Conservation (phyloP, 2,888 invertebrate species). For the Trachelus stipa region DNA sequence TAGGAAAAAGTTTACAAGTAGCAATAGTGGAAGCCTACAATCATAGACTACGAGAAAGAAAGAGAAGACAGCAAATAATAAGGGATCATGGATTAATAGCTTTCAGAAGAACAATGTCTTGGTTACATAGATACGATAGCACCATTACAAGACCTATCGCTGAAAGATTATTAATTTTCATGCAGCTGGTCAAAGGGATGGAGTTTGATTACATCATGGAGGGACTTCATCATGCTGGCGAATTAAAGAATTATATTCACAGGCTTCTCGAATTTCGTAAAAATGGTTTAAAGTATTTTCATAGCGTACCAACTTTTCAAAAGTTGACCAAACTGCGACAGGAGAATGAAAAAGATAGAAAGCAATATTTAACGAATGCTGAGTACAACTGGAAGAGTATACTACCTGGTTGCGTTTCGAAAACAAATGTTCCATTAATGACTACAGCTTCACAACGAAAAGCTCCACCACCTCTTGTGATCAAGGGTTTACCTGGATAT, state of each 20-base stretch:
- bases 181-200: slow-evolving; percentile 79
- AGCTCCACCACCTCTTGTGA: slow-evolving; percentile 71
- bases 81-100: slow-evolving; percentile 84
- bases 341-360: slow-evolving; percentile 68
- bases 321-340: slow-evolving; percentile 75
- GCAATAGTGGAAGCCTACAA: slow-evolving; percentile 82
- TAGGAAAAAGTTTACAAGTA: slow-evolving; percentile 76
- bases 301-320: slow-evolving; percentile 74
- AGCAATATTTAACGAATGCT: slow-evolving; percentile 55
- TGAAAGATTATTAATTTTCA: slow-evolving; percentile 77
- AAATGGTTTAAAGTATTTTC: slow-evolving; percentile 78
- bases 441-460: slow-evolving; percentile 50
- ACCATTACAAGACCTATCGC: slow-evolving; percentile 71
- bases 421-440: slow-evolving; percentile 32
- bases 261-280: slow-evolving; percentile 76
- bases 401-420: slow-evolving; percentile 35
- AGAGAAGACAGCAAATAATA: slow-evolving; percentile 79
- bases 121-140: slow-evolving; percentile 77
- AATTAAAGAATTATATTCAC: slow-evolving; percentile 73
- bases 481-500: slow-evolving; percentile 82
- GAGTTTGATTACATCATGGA: slow-evolving; percentile 84
- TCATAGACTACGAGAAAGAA: slow-evolving; percentile 79
- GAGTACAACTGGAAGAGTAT: slow-evolving; percentile 55
- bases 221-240: slow-evolving; percentile 77
- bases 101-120: slow-evolving; percentile 76